Evolutionary conservation across 2,113 vertebrate species (phyloP).

Genomic region (Eublepharis macularius): DNA sequence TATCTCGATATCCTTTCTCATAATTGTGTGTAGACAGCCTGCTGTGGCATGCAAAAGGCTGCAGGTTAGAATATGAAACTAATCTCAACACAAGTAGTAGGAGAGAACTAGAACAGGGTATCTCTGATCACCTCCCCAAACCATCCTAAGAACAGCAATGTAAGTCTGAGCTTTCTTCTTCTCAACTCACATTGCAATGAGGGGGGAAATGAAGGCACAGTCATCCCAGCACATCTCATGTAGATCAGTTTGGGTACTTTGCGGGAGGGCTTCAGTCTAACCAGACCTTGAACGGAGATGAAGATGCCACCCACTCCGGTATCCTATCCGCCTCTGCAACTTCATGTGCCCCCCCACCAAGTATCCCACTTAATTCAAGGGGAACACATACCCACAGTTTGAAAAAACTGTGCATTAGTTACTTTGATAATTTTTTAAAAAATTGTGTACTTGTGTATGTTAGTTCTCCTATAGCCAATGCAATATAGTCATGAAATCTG

Average conservation of each 20-base stretch:
- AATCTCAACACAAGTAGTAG: neutral
- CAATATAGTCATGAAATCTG: neutral
- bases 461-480: neutral
- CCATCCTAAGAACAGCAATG: neutral
- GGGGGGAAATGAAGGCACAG: no score
- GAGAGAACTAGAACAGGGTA: neutral
- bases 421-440: neutral
- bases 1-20: neutral
- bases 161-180: no score
- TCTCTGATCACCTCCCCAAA: slow-evolving; percentile 23
- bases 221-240: no score
- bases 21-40: neutral
- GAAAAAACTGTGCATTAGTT: neutral
- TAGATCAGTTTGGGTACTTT: no score
- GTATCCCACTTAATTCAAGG: no score
- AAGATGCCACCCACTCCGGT: no score
- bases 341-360: no score
- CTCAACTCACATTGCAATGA: no score
- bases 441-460: neutral
- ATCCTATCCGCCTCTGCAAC: no score
- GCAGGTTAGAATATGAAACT: neutral
- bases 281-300: no score
- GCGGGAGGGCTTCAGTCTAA: no score
- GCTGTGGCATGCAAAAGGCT: neutral
- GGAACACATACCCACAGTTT: no score